Base-by-base conservation (phyloP, 2,888 invertebrate genomes). In the Drosophila demipolita region DNA sequence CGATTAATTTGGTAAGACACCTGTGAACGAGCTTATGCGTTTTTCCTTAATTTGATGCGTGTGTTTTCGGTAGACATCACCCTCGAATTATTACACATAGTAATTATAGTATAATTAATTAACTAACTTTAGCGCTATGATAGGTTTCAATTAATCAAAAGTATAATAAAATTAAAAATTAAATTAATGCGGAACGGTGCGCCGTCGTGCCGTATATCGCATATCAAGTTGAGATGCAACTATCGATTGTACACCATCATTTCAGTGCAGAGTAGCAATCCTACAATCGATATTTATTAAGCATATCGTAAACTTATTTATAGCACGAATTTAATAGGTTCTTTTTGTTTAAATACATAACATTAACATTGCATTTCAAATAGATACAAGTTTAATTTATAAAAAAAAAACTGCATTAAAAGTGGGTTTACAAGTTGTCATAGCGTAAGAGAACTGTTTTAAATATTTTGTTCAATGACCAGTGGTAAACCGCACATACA, bases 331-430 rank as follows among this genome's bases (percentile, higher is more conserved):
- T 66, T 70, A 63, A 71, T 75, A 75, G 65, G 64, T 80, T 75
- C 76, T 42, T 71, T 78, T 80, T 78, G 80, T 80, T 78, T 75
- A 75, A 78, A 54, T 75, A 57, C 58, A 80, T 80, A 80, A 79
- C 55, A 78, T 62, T 59, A 48, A 17, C 59, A 65, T 33, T 67
- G 48, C 33, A 45, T 54, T 65, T 50, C 38, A 1, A 54, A 66
- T 5, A 52, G 48, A 58, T 32, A 75, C 32, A 26, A 45, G 15
- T 48, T 42, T 33, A 35, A 53, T 76, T 55, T 38, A 20, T 1
- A 15, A 15, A 62, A 54, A 40, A 67, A 62, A 73, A 52, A 60
- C 73, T 57, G 62, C 65, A 75, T 66, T 23, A 49, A 40, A 79
- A 45, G 77, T 77, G 48, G 23, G 80, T 65, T 1, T 15, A 40